A percentile compares a stretch with the other conserved stretches of the same genome.
These are phyloP conservation scores for Sialis fuliginosa DNA, from an alignment of 2,888 invertebrate genomes.

Conservation along the genomic window DNA sequence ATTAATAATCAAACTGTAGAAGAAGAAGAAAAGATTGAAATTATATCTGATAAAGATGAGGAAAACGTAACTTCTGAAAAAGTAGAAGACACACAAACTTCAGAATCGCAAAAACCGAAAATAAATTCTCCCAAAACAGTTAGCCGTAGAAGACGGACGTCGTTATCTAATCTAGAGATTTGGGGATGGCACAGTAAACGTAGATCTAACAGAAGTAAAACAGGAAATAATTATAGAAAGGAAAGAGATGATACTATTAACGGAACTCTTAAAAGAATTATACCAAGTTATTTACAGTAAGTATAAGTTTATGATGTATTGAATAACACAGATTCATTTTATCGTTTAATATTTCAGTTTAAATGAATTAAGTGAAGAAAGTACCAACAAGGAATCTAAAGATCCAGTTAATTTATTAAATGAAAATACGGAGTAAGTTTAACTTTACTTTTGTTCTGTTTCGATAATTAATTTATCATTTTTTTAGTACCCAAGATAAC, in stretches of 20 bases:
- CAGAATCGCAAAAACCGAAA: conserved; percentile 12
- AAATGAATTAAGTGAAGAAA: too few relatives aligned
- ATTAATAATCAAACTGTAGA: conserved; percentile 13
- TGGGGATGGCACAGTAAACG: conserved; percentile 61
- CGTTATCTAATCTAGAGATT: conserved; percentile 50
- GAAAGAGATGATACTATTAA: conserved; percentile 44
- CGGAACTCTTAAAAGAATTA: conserved; percentile 46
- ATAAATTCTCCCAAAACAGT: conserved; percentile 13
- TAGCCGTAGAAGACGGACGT: conserved; percentile 48
- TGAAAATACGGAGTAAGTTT: too few relatives aligned
- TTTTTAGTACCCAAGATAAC: not conserved
- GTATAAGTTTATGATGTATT: conserved; percentile 11
- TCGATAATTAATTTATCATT: not conserved
- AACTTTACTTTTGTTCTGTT: too few relatives aligned
- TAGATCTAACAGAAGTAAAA: conserved; percentile 27
- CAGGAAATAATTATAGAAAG: not conserved
- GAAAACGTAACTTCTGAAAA: conserved; percentile 12
- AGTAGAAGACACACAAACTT: conserved; percentile 17
- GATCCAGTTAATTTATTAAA: too few relatives aligned
- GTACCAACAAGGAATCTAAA: too few relatives aligned
- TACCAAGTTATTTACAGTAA: conserved; percentile 27
- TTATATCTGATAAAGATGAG: conserved; percentile 23
- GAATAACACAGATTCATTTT: too few relatives aligned
- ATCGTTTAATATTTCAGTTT: too few relatives aligned
- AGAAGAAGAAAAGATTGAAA: conserved; percentile 11